Evolutionary conservation across 1,140 invertebrate genomes (phyloP).

Genomic region (Mycetomoellerius zeteki): DNA sequence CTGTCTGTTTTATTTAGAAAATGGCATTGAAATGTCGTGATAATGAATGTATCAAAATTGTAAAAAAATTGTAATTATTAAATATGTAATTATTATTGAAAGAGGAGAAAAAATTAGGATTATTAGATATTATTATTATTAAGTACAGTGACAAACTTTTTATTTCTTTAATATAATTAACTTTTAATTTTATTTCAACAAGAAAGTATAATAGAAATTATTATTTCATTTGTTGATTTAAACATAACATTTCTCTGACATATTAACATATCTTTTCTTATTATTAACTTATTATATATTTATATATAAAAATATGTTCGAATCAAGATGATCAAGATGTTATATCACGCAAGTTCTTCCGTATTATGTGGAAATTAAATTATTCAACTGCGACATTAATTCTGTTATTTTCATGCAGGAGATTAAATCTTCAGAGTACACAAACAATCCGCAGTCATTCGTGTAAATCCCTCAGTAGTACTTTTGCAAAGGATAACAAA

Average conservation of each 20-base stretch:
- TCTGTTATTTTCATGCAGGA: background rate
- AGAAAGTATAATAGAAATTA: background rate
- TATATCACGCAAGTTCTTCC: background rate
- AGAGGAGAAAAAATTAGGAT: background rate
- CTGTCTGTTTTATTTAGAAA: background rate
- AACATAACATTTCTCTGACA: background rate
- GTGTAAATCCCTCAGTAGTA: background rate
- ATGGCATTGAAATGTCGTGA: background rate
- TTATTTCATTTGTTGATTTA: background rate
- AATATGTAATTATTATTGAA: background rate
- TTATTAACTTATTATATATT: background rate
- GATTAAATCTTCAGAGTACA: constrained; percentile 1
- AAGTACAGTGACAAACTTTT: background rate
- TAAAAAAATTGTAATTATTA: background rate
- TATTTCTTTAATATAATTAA: too few species aligned
- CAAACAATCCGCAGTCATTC: background rate
- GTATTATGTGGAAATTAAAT: background rate
- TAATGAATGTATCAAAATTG: background rate
- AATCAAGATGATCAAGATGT: background rate
- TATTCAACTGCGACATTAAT: background rate
- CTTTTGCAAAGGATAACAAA: background rate
- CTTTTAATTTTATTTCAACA: background rate
- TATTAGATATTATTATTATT: constrained; percentile 15
- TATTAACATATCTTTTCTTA: background rate
- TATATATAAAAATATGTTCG: background rate